A percentile compares a stretch with the other conserved stretches of the same genome.
Conservation (phyloP, 2,113 vertebrate genomes). For the Solea senegalensis region DNA sequence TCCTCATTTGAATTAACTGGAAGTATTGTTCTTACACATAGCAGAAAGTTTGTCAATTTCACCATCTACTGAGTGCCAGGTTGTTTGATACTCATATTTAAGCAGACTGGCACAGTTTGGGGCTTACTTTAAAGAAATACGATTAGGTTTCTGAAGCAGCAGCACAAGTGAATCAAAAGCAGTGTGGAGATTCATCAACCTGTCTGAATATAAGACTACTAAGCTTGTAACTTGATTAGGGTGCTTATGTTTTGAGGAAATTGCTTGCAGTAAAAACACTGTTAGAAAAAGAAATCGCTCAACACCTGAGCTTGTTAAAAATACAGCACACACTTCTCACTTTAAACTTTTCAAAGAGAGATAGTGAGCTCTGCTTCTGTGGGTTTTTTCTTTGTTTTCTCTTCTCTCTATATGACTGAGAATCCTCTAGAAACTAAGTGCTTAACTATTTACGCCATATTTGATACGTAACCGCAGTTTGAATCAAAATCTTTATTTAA, state of each 20-base stretch:
- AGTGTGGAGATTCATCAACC: slow-evolving; percentile 13
- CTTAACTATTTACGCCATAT: no score
- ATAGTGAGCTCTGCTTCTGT: neutral
- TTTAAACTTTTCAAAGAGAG: slow-evolving; percentile 4
- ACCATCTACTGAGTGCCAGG: neutral
- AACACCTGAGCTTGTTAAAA: neutral
- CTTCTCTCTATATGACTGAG: neutral
- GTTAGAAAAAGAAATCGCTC: slow-evolving; percentile 4
- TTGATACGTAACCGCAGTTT: no score
- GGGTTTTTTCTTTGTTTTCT: neutral
- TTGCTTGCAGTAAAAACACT: slow-evolving; percentile 22
- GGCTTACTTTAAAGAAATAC: neutral
- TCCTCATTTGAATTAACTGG: no score
- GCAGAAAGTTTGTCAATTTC: neutral
- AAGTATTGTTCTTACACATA: neutral
- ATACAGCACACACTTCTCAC: neutral
- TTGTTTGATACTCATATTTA: neutral
- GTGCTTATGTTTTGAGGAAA: slow-evolving; percentile 37
- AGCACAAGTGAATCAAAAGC: slow-evolving; percentile 17
- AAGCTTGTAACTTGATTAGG: slow-evolving; percentile 44
- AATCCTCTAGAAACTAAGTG: neutral
- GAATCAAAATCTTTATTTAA: neutral
- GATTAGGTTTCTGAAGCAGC: neutral
- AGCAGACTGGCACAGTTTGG: neutral
- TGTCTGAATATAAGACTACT: slow-evolving; percentile 13